Conservation (phyloP, 2,113 vertebrate genomes). For the Phalacrocorax aristotelis region DNA sequence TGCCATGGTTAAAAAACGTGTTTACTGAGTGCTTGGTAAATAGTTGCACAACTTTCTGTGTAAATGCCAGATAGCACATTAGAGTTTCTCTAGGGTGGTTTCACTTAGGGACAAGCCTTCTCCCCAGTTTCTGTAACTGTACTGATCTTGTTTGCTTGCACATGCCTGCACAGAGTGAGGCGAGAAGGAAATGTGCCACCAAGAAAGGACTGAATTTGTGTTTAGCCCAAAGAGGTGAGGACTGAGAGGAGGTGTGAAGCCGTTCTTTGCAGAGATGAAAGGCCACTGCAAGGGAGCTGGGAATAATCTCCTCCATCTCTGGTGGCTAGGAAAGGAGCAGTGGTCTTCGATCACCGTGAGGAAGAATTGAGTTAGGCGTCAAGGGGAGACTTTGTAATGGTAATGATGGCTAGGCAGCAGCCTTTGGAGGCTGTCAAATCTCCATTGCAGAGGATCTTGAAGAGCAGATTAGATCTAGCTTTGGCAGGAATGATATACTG, state of each 20-base stretch:
- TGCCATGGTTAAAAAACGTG: background rate
- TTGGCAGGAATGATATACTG: slow-evolving; percentile 35
- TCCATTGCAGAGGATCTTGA: slow-evolving; percentile 2
- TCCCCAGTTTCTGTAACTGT: background rate
- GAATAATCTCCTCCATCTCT: slow-evolving; percentile 24
- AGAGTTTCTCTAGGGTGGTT: background rate
- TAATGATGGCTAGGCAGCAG: slow-evolving; percentile 22
- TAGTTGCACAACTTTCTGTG: slow-evolving; percentile 14
- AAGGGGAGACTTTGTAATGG: slow-evolving; percentile 43
- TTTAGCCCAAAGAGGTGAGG: background rate
- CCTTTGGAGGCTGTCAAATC: background rate
- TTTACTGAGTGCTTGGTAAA: slow-evolving; percentile 3
- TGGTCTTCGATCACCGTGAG: background rate
- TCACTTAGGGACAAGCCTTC: background rate
- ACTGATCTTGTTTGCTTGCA: background rate
- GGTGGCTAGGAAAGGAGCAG: background rate
- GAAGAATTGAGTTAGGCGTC: background rate
- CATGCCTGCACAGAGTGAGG: background rate
- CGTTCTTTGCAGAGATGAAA: background rate
- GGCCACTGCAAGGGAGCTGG: background rate
- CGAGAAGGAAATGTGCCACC: background rate
- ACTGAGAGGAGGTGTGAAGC: background rate
- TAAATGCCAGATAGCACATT: slow-evolving; percentile 4
- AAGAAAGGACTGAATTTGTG: background rate
- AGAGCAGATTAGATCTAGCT: slow-evolving; percentile 49